Conservation (phyloP, 1,140 invertebrate species). For the Ruditapes philippinarum region DNA sequence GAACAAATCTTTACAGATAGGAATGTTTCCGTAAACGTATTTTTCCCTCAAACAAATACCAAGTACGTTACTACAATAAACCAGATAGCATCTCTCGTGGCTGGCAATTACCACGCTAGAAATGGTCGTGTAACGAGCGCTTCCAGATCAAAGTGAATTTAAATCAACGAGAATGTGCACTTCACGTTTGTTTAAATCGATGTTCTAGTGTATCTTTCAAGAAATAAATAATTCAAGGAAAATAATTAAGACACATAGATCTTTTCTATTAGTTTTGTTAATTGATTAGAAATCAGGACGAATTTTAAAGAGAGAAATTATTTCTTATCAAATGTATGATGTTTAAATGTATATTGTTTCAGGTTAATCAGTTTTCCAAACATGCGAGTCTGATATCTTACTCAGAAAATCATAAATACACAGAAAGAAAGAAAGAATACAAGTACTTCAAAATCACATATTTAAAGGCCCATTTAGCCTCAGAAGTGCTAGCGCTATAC, state of each 20-base stretch:
- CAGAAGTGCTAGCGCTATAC: too few species aligned
- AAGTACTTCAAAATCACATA: too few species aligned
- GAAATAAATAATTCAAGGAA: conserved; percentile 7
- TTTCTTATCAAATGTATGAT: too few species aligned
- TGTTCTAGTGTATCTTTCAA: not conserved
- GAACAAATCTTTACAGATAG: not conserved
- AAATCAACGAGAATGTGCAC: conserved; percentile 26
- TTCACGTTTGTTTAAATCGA: not conserved
- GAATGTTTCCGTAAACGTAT: not conserved
- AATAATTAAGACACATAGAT: not conserved
- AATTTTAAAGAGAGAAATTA: too few species aligned
- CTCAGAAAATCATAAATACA: too few species aligned
- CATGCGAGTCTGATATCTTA: too few species aligned
- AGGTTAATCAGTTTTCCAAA: too few species aligned
- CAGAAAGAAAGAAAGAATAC: too few species aligned
- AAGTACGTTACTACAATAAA: not conserved
- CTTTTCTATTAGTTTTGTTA: too few species aligned
- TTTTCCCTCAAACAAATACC: not conserved
- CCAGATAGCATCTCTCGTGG: not conserved
- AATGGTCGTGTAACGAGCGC: conserved; percentile 4
- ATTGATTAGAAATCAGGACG: not conserved
- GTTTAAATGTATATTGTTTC: too few species aligned
- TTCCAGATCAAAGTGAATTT: conserved; percentile 45
- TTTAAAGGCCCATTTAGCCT: too few species aligned
- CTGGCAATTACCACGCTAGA: not conserved